Conservation (phyloP, 2,888 invertebrate species). For the Lissocephala sabroskyi region DNA sequence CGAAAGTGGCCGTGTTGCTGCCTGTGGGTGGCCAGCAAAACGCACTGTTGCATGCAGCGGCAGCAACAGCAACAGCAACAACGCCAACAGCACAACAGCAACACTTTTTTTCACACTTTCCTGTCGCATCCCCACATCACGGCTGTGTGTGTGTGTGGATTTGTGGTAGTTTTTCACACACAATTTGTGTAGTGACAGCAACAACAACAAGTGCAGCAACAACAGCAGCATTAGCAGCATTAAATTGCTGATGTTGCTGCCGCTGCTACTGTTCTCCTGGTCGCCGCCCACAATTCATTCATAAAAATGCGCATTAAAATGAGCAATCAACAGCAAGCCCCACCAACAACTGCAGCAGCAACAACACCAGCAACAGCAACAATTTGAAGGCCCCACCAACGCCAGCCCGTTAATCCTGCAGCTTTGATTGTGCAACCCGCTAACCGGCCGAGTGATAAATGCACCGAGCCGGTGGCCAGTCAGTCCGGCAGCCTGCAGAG, state of each 20-base stretch:
- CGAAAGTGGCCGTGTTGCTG: conserved; percentile 6
- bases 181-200: conserved; percentile 44
- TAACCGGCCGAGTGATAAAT: too few species aligned
- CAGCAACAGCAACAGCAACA: conserved; percentile 23
- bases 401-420: too few species aligned
- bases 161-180: conserved; percentile 49
- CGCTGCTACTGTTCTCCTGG: too few species aligned
- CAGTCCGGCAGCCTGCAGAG: too few species aligned
- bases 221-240: conserved; percentile 16
- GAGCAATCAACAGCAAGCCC: too few species aligned
- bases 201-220: conserved; percentile 12
- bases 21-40: conserved; percentile 45
- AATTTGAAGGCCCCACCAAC: too few species aligned
- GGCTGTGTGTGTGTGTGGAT: conserved; percentile 8
- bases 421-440: too few species aligned
- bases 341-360: too few species aligned
- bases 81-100: conserved; percentile 47
- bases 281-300: too few species aligned
- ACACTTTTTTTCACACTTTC: conserved; percentile 40
- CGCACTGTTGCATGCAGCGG: conserved; percentile 55
- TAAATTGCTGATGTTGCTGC: conserved; percentile 1
- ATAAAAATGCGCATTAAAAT: too few species aligned
- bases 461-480: too few species aligned
- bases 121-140: conserved; percentile 3
- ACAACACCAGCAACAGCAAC: too few species aligned